Conservation (phyloP, 1,140 invertebrate species). For the Latrodectus geometricus region DNA sequence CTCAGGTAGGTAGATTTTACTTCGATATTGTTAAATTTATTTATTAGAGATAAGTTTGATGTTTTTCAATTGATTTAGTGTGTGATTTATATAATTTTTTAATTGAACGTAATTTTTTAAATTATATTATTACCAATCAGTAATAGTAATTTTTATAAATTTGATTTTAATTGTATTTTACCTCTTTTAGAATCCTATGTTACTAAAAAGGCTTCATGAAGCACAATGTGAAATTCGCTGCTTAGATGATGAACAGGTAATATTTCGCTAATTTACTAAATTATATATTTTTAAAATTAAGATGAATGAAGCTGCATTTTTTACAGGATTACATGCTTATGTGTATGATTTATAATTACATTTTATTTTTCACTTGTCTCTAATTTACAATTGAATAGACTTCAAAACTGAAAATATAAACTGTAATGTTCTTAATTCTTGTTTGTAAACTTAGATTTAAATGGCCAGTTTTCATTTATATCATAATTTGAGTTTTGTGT, state of each 20-base stretch:
- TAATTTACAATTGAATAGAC: too few species aligned
- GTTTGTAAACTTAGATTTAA: too few species aligned
- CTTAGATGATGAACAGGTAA: conserved; percentile 68
- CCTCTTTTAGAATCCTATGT: conserved; percentile 65
- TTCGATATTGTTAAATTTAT: conserved; percentile 16
- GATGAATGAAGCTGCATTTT: too few species aligned
- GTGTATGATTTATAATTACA: too few species aligned
- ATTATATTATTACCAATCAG: too few species aligned
- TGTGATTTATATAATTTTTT: neutral
- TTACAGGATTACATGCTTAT: too few species aligned
- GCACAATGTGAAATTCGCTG: conserved; percentile 66
- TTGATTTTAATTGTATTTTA: conserved; percentile 17
- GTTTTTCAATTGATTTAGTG: neutral
- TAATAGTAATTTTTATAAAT: neutral
- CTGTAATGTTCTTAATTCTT: too few species aligned
- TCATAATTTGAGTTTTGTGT: too few species aligned
- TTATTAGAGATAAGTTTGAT: conserved; percentile 26
- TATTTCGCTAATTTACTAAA: conserved; percentile 14
- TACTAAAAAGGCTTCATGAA: conserved; percentile 66
- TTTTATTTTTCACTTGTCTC: too few species aligned
- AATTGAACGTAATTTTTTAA: neutral
- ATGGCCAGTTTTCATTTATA: too few species aligned
- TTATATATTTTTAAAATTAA: neutral
- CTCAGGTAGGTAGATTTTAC: conserved; percentile 65
- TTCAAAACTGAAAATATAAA: too few species aligned